Evolutionary conservation across 2,797 vertebrate genomes (phyloP).

Genomic region (Novumbra hubbsi): DNA sequence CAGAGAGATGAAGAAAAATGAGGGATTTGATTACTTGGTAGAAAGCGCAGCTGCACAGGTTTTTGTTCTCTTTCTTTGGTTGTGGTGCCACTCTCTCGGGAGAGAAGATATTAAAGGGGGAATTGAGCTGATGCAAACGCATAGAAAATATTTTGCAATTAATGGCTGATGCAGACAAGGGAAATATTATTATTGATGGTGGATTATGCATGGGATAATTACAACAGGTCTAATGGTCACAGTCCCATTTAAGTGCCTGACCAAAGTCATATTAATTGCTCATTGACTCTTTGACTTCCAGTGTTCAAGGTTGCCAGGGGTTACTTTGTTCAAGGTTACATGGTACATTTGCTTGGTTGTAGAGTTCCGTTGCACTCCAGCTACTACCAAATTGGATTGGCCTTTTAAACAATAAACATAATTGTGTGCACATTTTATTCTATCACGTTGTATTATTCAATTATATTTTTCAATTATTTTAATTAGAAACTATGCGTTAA

Average conservation of each 20-base stretch:
- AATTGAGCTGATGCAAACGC: slow-evolving; percentile 58
- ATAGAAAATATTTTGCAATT: slow-evolving; percentile 71
- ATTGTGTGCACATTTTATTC: background rate
- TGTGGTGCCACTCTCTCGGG: slow-evolving; percentile 67
- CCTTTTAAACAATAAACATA: background rate
- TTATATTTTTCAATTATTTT: too few species aligned
- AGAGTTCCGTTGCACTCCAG: slow-evolving; percentile 17
- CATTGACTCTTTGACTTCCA: slow-evolving; percentile 59
- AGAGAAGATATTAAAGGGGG: slow-evolving; percentile 73
- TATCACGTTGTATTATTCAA: background rate
- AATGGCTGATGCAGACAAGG: slow-evolving; percentile 55
- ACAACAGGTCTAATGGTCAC: slow-evolving; percentile 53
- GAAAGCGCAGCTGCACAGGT: slow-evolving; percentile 72
- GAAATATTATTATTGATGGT: slow-evolving; percentile 59
- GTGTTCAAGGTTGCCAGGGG: slow-evolving; percentile 52
- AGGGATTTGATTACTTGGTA: slow-evolving; percentile 79
- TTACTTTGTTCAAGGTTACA: slow-evolving; percentile 37
- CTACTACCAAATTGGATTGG: background rate
- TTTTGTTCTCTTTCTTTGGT: slow-evolving; percentile 51
- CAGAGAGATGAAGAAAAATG: slow-evolving; percentile 81
- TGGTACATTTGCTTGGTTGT: slow-evolving; percentile 25
- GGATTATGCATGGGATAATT: slow-evolving; percentile 71
- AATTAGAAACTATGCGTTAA: background rate
- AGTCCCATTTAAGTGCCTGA: slow-evolving; percentile 49
- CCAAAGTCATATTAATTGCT: slow-evolving; percentile 62